Base-by-base conservation (phyloP, 1,140 invertebrate species). In the Drosophila micromelanica region DNA sequence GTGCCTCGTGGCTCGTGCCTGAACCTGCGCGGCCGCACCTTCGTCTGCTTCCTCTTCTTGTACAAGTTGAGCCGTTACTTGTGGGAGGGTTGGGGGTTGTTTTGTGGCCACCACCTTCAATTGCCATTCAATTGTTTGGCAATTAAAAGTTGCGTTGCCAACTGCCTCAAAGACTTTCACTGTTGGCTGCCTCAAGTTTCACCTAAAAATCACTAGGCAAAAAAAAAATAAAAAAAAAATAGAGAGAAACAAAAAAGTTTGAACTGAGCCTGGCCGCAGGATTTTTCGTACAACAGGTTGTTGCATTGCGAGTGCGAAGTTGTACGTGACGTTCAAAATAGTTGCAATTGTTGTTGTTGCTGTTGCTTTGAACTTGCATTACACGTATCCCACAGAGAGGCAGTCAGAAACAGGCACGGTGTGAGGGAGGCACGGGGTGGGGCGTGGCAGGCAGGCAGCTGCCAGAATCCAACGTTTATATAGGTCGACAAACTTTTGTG, bases 401-500 rank as follows among this genome's bases (percentile, higher is more conserved):
- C 51, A 51, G 72, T 27, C 45, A 56, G 11, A 9, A 15, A n/a
- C 9, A 6, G 27, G 27, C 27, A 23, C 1, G 3, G 30, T 8
- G 7, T 7, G 7, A 32, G 5, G 32, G 32, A 0, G 32, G 7
- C 0, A 8, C 9, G 30, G 15, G 32, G n/a, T 3, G 5, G 13
- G n/a, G 11, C 5, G 51, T n/a, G 38, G 32, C 49, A 27, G 15
- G 11, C 63, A 43, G 73, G 13, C 65, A 60, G 65, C 71, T 68
- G 65, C 64, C 67, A 70, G 70, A 76, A 61, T 64, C 74, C 78
- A 55, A 59, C 77, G 67, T 73, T 79, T 89, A 89, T 89, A 84
- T 89, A 89, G 84, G 84, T 89, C 84, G 80, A 84, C 84, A 89
- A 89, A 89, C 84, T 89, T 89, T 89, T 77, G 84, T 73, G 84